Base-by-base conservation (phyloP, 1,140 invertebrate species). In the Drosophila lini region DNA sequence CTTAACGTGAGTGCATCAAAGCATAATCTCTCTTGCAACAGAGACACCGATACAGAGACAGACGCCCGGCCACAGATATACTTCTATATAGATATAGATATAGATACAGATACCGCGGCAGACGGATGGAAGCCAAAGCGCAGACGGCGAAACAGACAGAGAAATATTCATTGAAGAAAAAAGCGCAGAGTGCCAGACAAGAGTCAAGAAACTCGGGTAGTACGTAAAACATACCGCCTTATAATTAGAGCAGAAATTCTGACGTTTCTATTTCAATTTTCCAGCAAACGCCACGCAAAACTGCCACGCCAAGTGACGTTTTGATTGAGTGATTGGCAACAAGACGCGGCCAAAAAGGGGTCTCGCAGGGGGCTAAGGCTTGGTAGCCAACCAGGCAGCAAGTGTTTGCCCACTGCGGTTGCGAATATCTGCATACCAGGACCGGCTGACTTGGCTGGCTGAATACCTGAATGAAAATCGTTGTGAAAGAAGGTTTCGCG, bases 221-320 rank as follows among this genome's bases (percentile, higher is more conserved):
- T 80, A 86, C 73, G 80, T 80, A 83, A 86, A 89, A 88, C 74
- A 91, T 91, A 90, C 90, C 90, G 82, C 90, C 85, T 90, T 91
- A 91, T 91, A 91, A 91, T 91, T 91, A 91, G 90, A 91, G 90
- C 90, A 91, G 84, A 91, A 91, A 91, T 91, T 91, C 90, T 91
- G 89, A 91, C 90, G 90, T 91, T 91, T 91, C 90, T 90, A 91
- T 91, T 91, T 91, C 90, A 91, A 86, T 90, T 89, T 86, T 91
- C 77, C 86, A 90, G 75, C 88, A 86, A 86, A 86, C 80, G 77
- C 79, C 81, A 89, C 84, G 84, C 84, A 89, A 89, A 88, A 88
- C 84, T 88, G 84, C 84, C 84, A 88, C 84, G 84, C 85, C 81
- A 86, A 91, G 85, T 91, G 90, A 91, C 90, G 90, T 91, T 91